Base-by-base conservation (phyloP, 2,113 vertebrate genomes). In the Neodontobutis hainanensis region DNA sequence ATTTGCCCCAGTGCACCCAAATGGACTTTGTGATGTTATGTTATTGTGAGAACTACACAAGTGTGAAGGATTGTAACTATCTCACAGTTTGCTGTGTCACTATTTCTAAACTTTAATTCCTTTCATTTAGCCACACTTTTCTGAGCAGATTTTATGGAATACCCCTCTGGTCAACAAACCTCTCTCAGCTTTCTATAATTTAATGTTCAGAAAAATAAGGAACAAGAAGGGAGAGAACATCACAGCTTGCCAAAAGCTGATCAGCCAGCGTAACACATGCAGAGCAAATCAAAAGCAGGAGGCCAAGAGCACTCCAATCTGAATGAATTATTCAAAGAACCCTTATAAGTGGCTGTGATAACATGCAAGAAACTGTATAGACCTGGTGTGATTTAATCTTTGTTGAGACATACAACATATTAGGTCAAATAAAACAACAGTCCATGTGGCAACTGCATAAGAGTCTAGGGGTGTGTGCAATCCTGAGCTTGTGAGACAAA, bases 251-350 rank as follows among this genome's bases (percentile, higher is more conserved):
- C 57, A 64, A 68, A 51, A 70, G 75, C 80, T 68, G 77, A 53
- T 71, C 74, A 65, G 63, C 42, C 66, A 53, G 61, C 19, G 68
- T 35, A 68, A 62, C 61, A 63, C 70, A 80, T 83, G 70, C 77
- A 81, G 62, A 70, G 64, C 38, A 75, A 34, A 55, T 35, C 46
- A 42, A 58, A 80, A 50, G 68, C 65, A 74, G 46, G 40, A 70
- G 67, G 70, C 52, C 58, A 65, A 19, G 46, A 55, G 70, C 71
- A 59, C 61, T 61, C 51, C 68, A 53, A 27, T 78, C 65, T 51
- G 59, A 67, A 63, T 47, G 8, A 8, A 44, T 55, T 42, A 45
- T 68, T 45, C 8, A 56, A n/a, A 6, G 11, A 55, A 42, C 15
- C 16, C 42, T 3, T 6, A 44, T 38, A 51, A 53, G 53, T 12